These are phyloP conservation scores for Noturus placidus DNA, from an alignment of 2,113 vertebrate genomes.

Conservation along the genomic window DNA sequence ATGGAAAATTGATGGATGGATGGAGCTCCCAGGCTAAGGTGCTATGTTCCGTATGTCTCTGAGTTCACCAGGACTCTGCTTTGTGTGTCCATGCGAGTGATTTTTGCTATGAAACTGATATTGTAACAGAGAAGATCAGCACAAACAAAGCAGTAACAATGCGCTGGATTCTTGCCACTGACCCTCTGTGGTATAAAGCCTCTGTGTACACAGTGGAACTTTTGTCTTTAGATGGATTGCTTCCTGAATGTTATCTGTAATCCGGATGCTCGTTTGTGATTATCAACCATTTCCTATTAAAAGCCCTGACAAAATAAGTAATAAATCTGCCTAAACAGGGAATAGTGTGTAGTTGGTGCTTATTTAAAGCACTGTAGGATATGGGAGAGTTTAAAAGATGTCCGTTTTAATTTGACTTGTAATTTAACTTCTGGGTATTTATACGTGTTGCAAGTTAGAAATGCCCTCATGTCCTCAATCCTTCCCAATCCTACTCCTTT, in stretches of 20 bases:
- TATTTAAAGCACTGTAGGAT: not conserved
- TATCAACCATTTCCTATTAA: constrained; percentile 44
- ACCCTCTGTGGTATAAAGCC: constrained; percentile 17
- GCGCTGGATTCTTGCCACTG: constrained; percentile 26
- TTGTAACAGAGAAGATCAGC: constrained; percentile 32
- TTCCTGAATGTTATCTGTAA: constrained; percentile 52
- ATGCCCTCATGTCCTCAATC: not conserved
- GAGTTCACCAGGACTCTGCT: not conserved
- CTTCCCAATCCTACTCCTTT: not conserved
- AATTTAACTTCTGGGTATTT: not conserved
- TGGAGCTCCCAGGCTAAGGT: not conserved
- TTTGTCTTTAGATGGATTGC: constrained; percentile 55
- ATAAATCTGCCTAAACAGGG: constrained; percentile 29
- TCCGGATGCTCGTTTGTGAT: constrained; percentile 36
- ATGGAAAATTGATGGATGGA: no score
- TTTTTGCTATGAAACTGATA: constrained; percentile 44
- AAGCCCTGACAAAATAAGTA: constrained; percentile 33
- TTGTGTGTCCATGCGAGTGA: not conserved
- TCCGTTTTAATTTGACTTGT: not conserved
- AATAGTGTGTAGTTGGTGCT: not conserved
- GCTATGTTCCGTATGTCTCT: not conserved
- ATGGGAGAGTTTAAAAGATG: not conserved
- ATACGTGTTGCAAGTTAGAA: not conserved
- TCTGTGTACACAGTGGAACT: constrained; percentile 33
- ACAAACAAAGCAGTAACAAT: constrained; percentile 39